These are phyloP conservation scores for Bunonema sp. DNA, from an alignment of 2,888 invertebrate species.

Conservation along the genomic window DNA sequence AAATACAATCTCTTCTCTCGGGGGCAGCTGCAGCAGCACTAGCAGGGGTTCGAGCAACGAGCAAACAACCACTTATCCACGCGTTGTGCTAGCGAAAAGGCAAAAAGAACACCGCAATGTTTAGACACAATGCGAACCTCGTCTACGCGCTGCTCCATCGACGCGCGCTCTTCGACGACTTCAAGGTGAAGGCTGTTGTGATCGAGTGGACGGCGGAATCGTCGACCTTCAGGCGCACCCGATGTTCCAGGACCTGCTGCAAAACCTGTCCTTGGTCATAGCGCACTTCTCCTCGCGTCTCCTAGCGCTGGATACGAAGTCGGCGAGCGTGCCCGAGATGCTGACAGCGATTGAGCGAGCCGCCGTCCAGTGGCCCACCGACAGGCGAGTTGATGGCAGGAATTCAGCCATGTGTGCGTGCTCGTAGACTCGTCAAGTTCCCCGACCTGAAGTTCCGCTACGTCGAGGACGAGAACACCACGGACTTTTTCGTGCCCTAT, in stretches of 20 bases:
- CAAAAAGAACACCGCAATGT: not conserved
- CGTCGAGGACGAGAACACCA: slow-evolving; percentile 93
- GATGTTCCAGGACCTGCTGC: slow-evolving; percentile 53
- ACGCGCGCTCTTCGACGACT: slow-evolving; percentile 69
- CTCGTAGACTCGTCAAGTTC: slow-evolving; percentile 94
- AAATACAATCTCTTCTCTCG: too few species aligned
- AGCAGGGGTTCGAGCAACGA: too few species aligned
- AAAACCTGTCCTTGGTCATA: slow-evolving; percentile 19
- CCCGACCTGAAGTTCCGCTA: slow-evolving; percentile 92
- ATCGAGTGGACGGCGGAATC: too few species aligned
- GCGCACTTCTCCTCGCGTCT: slow-evolving; percentile 17
- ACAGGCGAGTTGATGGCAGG: too few species aligned
- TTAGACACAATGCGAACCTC: slow-evolving; percentile 66
- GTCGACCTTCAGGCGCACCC: slow-evolving; percentile 72
- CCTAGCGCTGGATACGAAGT: too few species aligned
- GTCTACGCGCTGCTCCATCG: slow-evolving; percentile 89
- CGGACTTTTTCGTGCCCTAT: slow-evolving; percentile 97
- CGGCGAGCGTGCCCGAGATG: too few species aligned
- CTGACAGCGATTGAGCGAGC: slow-evolving; percentile 74
- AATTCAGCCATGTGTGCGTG: too few species aligned
- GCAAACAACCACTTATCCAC: too few species aligned
- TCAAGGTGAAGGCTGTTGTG: too few species aligned
- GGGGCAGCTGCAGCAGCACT: too few species aligned
- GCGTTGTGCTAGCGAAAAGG: too few species aligned
- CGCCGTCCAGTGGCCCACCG: slow-evolving; percentile 79